These are phyloP conservation scores for Sebastes variabilis DNA, from an alignment of 2,797 vertebrate genomes.

Conservation along the genomic window DNA sequence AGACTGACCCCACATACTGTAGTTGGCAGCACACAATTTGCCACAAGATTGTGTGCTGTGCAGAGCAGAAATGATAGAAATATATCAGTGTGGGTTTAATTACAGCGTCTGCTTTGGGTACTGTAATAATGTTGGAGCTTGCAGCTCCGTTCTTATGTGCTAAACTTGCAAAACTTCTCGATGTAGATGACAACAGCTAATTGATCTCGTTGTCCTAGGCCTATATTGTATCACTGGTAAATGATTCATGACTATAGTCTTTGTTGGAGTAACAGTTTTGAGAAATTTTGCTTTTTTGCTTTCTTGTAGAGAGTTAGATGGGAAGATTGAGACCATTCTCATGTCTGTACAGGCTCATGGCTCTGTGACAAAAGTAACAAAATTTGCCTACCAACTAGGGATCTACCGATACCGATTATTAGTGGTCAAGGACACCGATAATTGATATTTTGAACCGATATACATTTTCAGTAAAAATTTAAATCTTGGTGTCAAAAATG, in stretches of 20 bases:
- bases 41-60: slow-evolving; percentile 35
- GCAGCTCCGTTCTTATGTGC: background rate
- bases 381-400: too few relatives aligned
- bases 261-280: background rate
- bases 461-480: too few relatives aligned
- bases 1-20: slow-evolving; percentile 66
- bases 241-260: background rate
- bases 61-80: slow-evolving; percentile 41
- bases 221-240: background rate
- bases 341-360: background rate
- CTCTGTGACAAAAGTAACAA: background rate
- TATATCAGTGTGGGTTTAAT: slow-evolving; percentile 57
- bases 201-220: background rate
- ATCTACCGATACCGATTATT: too few relatives aligned
- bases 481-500: too few relatives aligned
- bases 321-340: background rate
- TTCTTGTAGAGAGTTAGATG: background rate
- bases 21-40: slow-evolving; percentile 49
- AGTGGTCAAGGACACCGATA: too few relatives aligned
- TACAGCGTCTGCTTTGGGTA: slow-evolving; percentile 35
- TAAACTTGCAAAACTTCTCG: background rate
- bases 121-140: slow-evolving; percentile 8
- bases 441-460: too few relatives aligned
- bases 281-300: background rate
- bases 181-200: slow-evolving; percentile 3